These are phyloP conservation scores for Brienomyrus brachyistius DNA, from an alignment of 2,113 vertebrate genomes.

Conservation along the genomic window DNA sequence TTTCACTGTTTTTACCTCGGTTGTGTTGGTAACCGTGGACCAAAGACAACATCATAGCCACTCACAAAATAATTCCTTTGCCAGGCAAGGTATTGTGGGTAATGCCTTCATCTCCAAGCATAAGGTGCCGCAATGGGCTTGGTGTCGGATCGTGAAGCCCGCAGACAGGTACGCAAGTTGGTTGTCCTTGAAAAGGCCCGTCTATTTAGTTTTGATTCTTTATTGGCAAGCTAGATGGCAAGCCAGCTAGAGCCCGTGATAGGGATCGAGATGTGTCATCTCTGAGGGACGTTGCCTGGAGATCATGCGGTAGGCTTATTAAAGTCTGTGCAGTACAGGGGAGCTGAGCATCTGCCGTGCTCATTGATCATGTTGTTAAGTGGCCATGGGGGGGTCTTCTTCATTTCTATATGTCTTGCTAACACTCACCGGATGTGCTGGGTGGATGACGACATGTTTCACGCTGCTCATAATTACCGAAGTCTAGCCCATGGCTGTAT, in stretches of 20 bases:
- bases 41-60: not conserved
- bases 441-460: not conserved
- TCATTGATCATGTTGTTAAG: constrained; percentile 45
- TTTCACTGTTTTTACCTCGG: not conserved
- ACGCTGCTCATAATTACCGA: not conserved
- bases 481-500: not conserved
- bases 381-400: constrained; percentile 23
- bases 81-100: not conserved
- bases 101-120: not conserved
- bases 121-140: not conserved
- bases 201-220: not conserved
- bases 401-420: constrained; percentile 26
- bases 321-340: constrained; percentile 16
- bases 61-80: not conserved
- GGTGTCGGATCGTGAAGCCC: not conserved
- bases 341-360: constrained; percentile 27
- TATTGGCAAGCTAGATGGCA: not conserved
- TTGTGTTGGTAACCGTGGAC: not conserved
- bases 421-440: constrained; percentile 21
- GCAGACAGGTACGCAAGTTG: no score
- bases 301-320: not conserved
- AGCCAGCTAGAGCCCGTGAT: constrained; percentile 14
- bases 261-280: constrained; percentile 18
- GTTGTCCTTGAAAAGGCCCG: not conserved
- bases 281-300: not conserved